These are phyloP conservation scores for Clarias magur DNA, from an alignment of 2,113 vertebrate genomes.

Conservation along the genomic window DNA sequence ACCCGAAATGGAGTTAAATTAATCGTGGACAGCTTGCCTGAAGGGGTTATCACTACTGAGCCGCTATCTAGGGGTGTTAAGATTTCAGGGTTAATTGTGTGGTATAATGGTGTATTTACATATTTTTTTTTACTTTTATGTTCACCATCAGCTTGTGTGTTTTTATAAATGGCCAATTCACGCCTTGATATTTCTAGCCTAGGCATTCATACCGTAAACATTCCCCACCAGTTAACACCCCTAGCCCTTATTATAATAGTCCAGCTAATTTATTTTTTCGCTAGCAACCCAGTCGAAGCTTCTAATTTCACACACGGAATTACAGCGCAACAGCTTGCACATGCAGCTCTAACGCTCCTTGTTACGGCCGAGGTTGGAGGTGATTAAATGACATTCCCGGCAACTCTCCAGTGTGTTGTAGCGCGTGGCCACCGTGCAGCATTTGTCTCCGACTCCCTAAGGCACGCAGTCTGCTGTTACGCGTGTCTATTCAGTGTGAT, in stretches of 20 bases:
- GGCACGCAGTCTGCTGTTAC: background rate
- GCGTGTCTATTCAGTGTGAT: background rate
- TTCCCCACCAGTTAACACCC: background rate
- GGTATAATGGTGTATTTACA: background rate
- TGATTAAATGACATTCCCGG: slow-evolving; percentile 2
- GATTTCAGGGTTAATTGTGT: background rate
- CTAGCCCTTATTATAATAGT: background rate
- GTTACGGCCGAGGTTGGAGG: background rate
- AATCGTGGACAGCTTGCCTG: too few relatives aligned
- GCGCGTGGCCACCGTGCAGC: background rate
- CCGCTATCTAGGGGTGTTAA: background rate
- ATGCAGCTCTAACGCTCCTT: background rate
- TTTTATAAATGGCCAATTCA: background rate
- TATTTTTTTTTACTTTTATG: background rate
- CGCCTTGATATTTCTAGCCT: background rate
- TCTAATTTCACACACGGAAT: background rate
- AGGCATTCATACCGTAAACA: background rate
- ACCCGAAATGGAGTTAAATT: too few relatives aligned
- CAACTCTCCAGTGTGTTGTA: background rate
- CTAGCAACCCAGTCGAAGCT: background rate
- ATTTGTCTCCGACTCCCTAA: slow-evolving; percentile 8
- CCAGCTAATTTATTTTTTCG: background rate
- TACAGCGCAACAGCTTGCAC: slow-evolving; percentile 1
- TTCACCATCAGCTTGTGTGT: background rate
- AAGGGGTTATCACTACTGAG: background rate